Percentiles rank a stretch among this genome's conserved stretches.
Evolutionary conservation across 53 echinoderm and acorn worm genomes (phyloP).

Genomic region (Crossaster papposus): DNA sequence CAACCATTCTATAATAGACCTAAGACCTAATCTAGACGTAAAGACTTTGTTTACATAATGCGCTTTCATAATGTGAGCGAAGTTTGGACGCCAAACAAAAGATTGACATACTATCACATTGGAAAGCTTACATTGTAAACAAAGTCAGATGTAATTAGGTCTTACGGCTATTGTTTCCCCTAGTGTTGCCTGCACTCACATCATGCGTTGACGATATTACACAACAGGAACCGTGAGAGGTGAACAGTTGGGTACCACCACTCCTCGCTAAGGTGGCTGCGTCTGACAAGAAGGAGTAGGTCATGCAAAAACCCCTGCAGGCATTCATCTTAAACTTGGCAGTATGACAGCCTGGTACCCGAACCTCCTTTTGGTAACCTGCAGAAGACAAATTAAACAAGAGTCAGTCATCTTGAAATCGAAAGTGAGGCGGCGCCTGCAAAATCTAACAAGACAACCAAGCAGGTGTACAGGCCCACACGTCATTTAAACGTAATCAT

Average conservation of each 20-base stretch:
- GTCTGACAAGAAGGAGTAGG: conserved; percentile 92
- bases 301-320: conserved; percentile 95
- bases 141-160: no score
- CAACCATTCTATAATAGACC: no score
- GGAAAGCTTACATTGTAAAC: no score
- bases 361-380: conserved; percentile 90
- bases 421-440: background rate
- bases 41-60: no score
- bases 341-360: conserved; percentile 79
- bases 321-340: conserved; percentile 86
- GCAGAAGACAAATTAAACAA: background rate
- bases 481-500: no score
- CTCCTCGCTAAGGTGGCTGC: conserved; percentile 76
- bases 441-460: background rate
- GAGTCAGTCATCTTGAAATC: no score
- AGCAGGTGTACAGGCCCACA: background rate
- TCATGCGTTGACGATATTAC: conserved; percentile 88
- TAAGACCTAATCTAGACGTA: no score
- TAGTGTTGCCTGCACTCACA: conserved; percentile 67
- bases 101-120: no score
- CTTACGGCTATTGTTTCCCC: background rate
- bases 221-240: conserved; percentile 97
- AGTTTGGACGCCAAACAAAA: no score
- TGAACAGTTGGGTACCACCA: conserved; percentile 83
- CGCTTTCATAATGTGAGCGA: no score